Base-by-base conservation (phyloP, 1,140 invertebrate species). In the Aphelenchoides fujianensis region DNA sequence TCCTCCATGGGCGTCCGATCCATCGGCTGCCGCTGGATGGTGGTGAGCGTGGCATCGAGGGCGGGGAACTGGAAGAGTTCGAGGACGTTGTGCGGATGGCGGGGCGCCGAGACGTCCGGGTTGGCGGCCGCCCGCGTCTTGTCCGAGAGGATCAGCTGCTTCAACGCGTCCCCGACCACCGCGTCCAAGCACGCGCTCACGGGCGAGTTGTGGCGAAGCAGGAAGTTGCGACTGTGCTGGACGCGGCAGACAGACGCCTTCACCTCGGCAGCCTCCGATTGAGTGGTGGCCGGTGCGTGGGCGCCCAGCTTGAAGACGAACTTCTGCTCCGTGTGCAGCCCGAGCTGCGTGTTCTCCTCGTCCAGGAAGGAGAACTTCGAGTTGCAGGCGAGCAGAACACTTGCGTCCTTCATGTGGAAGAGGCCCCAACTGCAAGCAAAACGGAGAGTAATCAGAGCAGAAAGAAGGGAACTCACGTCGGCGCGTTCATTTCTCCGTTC, bases 31-130 rank as follows among this genome's bases (percentile, higher is more conserved):
- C 66, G 68, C 59, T 82, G 80, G 3, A 75, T 16, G 1, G 74
- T 81, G 3, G 68, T 78, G 62, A 82, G 41, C 37, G 64, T 67
- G 3, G 82, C 79, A 31, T 81, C 77, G 9, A 82, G 55, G 7
- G 82, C 76, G 1, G 80, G 79, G 32, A 82, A 84, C 48, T 78
- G 76, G 70, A 82, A 82, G 1, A 82, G 72, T 41, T 79, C 79
- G 52, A 83, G 41, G 2, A 82, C 77, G 28, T 68, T 76, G 52
- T 81, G 79, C 12, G 59, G 59, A 12, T 61, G 52, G 36, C 69
- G 28, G 3, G 75, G 36, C 12, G 70, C 75, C 9, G 75, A 27
- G 3, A 35, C 23, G 27, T 74, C 34, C 70, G 28, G 76, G 0
- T 41, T 52, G 19, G 73, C 35, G 2, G 27, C 74, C n/a, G 28